phyloP scores from a whole-genome alignment of 2,113 vertebrate species.

The Ammodytes dubius region DNA sequence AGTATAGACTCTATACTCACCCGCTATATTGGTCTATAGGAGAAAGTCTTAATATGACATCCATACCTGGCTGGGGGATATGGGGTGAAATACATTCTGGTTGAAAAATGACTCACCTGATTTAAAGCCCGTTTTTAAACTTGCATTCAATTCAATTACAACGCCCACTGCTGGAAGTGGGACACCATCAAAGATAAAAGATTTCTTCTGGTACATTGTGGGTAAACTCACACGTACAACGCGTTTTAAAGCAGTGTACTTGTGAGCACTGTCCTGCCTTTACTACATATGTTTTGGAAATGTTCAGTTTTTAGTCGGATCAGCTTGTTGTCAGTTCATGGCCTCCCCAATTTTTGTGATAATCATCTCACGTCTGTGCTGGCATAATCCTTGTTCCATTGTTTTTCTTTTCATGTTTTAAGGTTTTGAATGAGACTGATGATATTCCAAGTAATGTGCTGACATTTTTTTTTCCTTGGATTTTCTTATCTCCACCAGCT shows the following conservation, averaged over 20 bases:
- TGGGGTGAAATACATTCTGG: neutral
- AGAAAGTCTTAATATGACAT: neutral
- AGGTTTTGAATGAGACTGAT: neutral
- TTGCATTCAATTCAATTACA: neutral
- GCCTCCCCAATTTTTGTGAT: neutral
- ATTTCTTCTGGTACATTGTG: neutral
- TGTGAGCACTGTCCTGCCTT: neutral
- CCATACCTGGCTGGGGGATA: too few species aligned
- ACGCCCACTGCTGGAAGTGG: neutral
- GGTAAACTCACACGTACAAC: neutral
- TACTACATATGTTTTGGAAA: neutral
- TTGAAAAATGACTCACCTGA: neutral
- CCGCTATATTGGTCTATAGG: neutral
- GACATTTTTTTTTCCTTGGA: neutral
- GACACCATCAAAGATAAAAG: neutral
- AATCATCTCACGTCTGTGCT: neutral
- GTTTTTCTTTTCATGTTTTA: neutral
- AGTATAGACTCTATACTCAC: neutral
- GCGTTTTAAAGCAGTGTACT: neutral
- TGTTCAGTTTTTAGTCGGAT: neutral
- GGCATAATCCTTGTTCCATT: neutral
- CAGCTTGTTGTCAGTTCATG: neutral
- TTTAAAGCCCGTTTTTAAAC: neutral
- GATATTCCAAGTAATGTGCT: neutral
- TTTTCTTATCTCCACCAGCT: slow-evolving; percentile 80